Conservation (phyloP, 2,797 vertebrate genomes). For the Hypotaenidia okinawae region DNA sequence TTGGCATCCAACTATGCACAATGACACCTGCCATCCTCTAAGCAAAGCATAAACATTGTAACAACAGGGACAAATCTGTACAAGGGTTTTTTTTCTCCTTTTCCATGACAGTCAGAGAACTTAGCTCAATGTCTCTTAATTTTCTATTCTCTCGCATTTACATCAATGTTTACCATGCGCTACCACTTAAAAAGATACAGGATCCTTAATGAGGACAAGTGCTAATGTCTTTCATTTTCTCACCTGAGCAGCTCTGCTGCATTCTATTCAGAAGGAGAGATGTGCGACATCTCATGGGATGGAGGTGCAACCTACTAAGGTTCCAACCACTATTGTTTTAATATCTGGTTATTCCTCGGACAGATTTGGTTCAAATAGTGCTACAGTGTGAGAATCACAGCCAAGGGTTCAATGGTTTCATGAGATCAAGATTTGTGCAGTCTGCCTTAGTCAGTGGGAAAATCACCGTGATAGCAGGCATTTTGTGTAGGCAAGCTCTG, state of each 20-base stretch:
- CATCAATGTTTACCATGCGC: accelerated
- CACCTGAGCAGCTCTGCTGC: not conserved
- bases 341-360: not conserved
- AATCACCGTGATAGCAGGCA: not conserved
- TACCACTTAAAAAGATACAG: not conserved
- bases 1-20: no score
- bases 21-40: not conserved
- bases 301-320: not conserved
- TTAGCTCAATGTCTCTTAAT: not conserved
- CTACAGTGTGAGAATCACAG: accelerated
- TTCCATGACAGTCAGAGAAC: not conserved
- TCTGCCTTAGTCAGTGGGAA: not conserved
- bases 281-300: not conserved
- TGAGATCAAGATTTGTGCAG: not conserved
- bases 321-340: not conserved
- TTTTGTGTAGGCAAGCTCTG: not conserved
- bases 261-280: not conserved
- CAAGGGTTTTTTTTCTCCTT: not conserved
- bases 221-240: not conserved
- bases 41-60: not conserved
- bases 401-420: not conserved
- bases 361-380: not conserved
- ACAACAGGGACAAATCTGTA: not conserved
- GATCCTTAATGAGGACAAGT: not conserved
- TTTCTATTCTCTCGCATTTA: not conserved